phyloP scores from a whole-genome alignment of 2,888 invertebrate species.

The Aromia moschata region DNA sequence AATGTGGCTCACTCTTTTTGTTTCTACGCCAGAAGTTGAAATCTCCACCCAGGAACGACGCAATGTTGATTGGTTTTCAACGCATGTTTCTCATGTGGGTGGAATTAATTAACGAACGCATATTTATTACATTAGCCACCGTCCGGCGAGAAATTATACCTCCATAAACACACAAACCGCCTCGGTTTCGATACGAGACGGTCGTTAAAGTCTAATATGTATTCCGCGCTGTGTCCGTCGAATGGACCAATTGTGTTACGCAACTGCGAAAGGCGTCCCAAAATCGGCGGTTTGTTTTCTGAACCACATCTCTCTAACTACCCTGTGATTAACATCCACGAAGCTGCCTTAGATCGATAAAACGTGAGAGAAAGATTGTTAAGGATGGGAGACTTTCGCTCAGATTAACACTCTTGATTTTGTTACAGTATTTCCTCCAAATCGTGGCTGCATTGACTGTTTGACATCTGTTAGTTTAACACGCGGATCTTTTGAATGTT shows the following conservation, averaged over 20 bases:
- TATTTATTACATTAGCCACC: not conserved
- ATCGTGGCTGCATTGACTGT: too few species aligned
- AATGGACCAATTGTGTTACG: conserved; percentile 13
- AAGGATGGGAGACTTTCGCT: too few species aligned
- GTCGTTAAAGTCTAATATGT: conserved; percentile 16
- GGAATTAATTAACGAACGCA: not conserved
- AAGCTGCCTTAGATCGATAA: too few species aligned
- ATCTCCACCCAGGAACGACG: too few species aligned
- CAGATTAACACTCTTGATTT: too few species aligned
- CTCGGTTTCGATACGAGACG: conserved; percentile 1
- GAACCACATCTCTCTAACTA: conserved; percentile 11
- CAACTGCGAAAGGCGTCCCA: conserved; percentile 4
- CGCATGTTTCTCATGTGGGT: not conserved
- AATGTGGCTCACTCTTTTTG: too few species aligned
- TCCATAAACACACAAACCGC: not conserved
- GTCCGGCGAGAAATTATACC: not conserved
- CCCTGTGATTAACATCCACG: not conserved
- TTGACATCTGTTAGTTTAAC: too few species aligned
- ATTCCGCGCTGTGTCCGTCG: not conserved
- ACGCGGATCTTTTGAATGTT: too few species aligned
- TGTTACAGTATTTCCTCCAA: too few species aligned
- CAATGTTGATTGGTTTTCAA: too few species aligned
- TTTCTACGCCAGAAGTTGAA: too few species aligned
- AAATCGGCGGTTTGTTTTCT: conserved; percentile 1
- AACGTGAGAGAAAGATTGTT: too few species aligned